Evolutionary conservation across 2,797 vertebrate species (phyloP).

Genomic region (Crocodylus rhombifer): DNA sequence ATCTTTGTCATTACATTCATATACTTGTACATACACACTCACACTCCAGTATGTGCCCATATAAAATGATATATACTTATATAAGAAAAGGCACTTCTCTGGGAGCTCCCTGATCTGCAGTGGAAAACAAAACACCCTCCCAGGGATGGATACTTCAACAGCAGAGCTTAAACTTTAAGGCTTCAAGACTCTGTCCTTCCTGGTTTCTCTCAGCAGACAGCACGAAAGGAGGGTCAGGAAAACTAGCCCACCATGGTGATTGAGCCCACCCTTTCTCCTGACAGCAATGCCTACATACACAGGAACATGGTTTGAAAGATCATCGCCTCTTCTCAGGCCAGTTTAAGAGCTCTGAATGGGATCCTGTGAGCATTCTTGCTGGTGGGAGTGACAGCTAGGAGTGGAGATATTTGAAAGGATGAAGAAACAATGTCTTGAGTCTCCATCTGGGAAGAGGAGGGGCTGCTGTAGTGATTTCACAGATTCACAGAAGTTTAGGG

Average conservation of each 20-base stretch:
- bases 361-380: not conserved
- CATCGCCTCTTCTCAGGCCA: not conserved
- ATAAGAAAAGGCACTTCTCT: too few species aligned
- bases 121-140: not conserved
- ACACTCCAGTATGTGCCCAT: too few species aligned
- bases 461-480: not conserved
- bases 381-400: not conserved
- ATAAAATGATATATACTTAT: too few species aligned
- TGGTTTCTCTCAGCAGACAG: not conserved
- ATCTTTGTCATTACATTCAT: too few species aligned
- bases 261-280: not conserved
- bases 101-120: not conserved
- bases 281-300: not conserved
- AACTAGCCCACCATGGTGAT: too few species aligned
- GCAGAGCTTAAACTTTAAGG: not conserved
- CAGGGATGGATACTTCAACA: not conserved
- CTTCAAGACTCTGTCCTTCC: not conserved
- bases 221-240: not conserved
- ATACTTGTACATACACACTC: too few species aligned
- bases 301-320: not conserved
- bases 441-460: not conserved
- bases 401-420: not conserved
- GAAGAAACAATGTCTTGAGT: not conserved
- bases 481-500: too few species aligned
- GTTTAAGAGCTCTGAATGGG: not conserved